Percentiles rank a stretch among this genome's conserved stretches.
These are phyloP conservation scores for Neodiprion virginianus DNA, from an alignment of 1,140 invertebrate species.

Conservation along the genomic window DNA sequence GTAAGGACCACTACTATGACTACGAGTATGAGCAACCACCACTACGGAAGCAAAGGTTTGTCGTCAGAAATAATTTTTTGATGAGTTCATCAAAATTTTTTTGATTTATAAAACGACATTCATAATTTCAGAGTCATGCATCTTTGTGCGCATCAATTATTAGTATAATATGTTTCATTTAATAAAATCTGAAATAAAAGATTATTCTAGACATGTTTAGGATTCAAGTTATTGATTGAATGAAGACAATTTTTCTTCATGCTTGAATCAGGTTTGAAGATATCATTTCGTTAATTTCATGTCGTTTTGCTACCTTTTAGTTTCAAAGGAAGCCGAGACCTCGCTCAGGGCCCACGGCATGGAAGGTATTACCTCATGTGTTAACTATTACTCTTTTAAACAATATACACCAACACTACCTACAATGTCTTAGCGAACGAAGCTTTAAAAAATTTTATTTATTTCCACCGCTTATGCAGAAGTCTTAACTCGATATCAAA, in stretches of 20 bases:
- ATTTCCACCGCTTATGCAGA: neutral
- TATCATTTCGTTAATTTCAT: conserved; percentile 23
- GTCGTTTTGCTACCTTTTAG: conserved; percentile 35
- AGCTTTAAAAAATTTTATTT: neutral
- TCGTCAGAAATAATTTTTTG: conserved; percentile 19
- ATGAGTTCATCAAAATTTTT: neutral
- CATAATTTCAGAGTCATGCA: neutral
- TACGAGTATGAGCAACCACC: conserved; percentile 42
- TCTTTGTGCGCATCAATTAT: conserved; percentile 19
- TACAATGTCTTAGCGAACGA: neutral
- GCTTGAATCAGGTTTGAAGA: conserved; percentile 6
- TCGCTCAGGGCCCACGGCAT: conserved; percentile 37
- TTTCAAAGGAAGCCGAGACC: conserved; percentile 47
- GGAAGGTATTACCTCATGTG: conserved; percentile 41
- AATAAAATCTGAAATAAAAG: conserved; percentile 17
- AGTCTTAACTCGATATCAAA: neutral
- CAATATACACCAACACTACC: neutral
- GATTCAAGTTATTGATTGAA: neutral
- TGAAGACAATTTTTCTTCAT: neutral
- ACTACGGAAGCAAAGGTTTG: conserved; percentile 53
- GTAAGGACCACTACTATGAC: conserved; percentile 54
- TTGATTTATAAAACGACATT: conserved; percentile 1
- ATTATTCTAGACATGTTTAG: conserved; percentile 2
- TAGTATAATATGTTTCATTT: conserved; percentile 18
- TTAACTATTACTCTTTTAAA: neutral